phyloP scores from a whole-genome alignment of 2,113 vertebrate species.

The Microcebus ravelobensis region DNA sequence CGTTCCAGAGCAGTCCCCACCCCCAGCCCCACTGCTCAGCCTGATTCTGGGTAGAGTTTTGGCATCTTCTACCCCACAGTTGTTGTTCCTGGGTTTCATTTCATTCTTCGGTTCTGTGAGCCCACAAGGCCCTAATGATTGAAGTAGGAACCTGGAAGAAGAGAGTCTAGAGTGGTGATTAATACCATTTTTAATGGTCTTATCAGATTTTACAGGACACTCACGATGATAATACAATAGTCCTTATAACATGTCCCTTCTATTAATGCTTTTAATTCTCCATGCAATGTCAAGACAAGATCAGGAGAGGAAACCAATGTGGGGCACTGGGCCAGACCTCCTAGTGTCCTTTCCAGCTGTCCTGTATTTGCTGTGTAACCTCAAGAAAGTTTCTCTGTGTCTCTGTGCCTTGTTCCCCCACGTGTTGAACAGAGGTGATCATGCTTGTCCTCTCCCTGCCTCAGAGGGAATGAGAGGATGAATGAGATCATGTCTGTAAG shows the following conservation, averaged over 20 bases:
- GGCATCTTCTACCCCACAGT: neutral
- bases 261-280: neutral
- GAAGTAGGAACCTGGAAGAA: neutral
- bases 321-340: neutral
- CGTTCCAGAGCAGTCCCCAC: neutral
- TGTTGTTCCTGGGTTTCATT: neutral
- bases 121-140: neutral
- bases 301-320: neutral
- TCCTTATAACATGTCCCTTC: neutral
- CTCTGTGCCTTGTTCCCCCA: conserved; percentile 36
- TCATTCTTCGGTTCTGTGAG: neutral
- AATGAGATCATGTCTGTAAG: conserved; percentile 72
- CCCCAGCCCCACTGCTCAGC: neutral
- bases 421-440: neutral
- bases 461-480: conserved; percentile 58
- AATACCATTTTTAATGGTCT: neutral
- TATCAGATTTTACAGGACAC: neutral
- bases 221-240: neutral
- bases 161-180: neutral
- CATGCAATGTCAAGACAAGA: neutral
- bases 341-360: neutral
- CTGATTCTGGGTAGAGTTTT: accelerated
- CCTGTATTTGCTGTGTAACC: neutral
- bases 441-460: conserved; percentile 42
- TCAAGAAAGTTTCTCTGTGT: neutral